Evolutionary conservation across 2,888 invertebrate genomes (phyloP), one percentile per base, ranked within the genome.

Genomic region (Rhagonycha lutea): DNA sequence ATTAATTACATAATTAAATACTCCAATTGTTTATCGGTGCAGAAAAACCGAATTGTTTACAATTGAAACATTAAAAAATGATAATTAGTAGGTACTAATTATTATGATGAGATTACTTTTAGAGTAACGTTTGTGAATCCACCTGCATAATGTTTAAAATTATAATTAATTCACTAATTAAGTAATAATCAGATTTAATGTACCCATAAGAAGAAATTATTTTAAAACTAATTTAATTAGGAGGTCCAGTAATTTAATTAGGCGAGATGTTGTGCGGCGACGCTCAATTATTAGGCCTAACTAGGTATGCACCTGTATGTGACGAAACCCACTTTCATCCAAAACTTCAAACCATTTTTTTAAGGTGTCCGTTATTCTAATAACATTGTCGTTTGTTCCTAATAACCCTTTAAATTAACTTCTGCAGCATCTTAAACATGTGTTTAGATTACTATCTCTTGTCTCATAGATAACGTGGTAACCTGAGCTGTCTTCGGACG

Each of bases 371-470:
- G 47, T 47, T 47, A 47, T 47, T 47, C 47, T 47, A 47, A 62
- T 65, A 65, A 65, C 63, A 65, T 26, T 23, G 26, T 65, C 26
- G 26, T 65, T 65, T 65, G 26, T 65, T 65, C 23, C 67, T 74
- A 74, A 74, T 77, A 75, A 77, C 72, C 74, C 76, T 73, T 76
- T 73, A 72, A 76, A 76, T 73, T 72, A 69, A 65, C 18, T 77
- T 68, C 68, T 70, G 62, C 73, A 75, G 77, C 77, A 74, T 75
- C 75, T 73, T 65, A n/a, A 73, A 83, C 83, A 83, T 80, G 77
- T 82, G 83, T 83, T 78, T 72, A 79, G 83, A 83, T 83, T 79
- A 69, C 77, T 82, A 83, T 82, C 82, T 75, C 70, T 72, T 72
- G 77, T 77, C 61, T n/a, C 65, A 26, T 12, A 76, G 76, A 76